These are phyloP conservation scores for Coregonus clupeaformis DNA, from an alignment of 2,113 vertebrate genomes.

Conservation along the genomic window DNA sequence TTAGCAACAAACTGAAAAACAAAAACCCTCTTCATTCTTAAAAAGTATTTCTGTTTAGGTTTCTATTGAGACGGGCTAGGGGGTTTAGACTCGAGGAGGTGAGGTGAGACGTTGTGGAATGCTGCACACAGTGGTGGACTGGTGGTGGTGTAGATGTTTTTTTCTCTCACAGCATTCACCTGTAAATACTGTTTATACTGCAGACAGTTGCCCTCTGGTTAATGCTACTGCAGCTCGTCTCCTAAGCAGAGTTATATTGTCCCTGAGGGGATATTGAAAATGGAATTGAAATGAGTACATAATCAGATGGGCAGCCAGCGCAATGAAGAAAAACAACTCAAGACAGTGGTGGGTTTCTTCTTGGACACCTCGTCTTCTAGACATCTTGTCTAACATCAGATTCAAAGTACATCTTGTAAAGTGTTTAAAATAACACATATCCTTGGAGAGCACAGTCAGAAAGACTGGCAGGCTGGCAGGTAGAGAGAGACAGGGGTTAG, in stretches of 20 bases:
- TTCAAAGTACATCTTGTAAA: background rate
- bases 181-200: slow-evolving; percentile 29
- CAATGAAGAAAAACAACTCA: background rate
- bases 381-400: background rate
- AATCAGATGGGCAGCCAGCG: slow-evolving; percentile 1
- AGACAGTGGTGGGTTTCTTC: background rate
- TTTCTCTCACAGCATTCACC: slow-evolving; percentile 45
- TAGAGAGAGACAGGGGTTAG: background rate
- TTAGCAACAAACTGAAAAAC: slow-evolving; percentile 77
- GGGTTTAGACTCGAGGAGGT: slow-evolving; percentile 14
- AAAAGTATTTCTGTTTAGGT: slow-evolving; percentile 66
- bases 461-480: background rate
- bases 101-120: slow-evolving; percentile 6
- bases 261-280: too few species aligned
- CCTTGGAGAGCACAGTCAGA: background rate
- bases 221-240: background rate
- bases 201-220: background rate
- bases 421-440: background rate
- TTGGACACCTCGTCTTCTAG: background rate
- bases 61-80: slow-evolving; percentile 60
- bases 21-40: slow-evolving; percentile 75
- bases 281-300: background rate
- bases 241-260: background rate
- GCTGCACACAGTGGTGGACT: slow-evolving; percentile 15
- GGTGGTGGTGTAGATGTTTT: background rate